Percentiles rank a stretch among this genome's conserved stretches.
Evolutionary conservation across 2,797 vertebrate species (phyloP).

Genomic region (Pseudochromis fuscus): DNA sequence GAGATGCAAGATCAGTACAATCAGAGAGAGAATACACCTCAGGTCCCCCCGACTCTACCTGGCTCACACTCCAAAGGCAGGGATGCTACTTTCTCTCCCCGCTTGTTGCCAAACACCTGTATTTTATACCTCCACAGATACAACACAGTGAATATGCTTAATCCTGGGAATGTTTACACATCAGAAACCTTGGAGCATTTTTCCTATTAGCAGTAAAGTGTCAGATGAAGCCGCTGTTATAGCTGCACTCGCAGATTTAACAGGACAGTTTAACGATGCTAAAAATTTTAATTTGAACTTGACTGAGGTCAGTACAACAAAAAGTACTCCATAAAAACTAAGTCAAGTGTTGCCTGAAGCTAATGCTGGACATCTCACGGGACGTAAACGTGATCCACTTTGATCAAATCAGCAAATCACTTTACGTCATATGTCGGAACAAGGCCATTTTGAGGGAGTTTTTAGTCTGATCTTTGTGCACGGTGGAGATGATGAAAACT

Average conservation of each 20-base stretch:
- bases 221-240: conserved; percentile 28
- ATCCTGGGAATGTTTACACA: conserved; percentile 74
- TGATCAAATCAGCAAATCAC: conserved; percentile 48
- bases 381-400: conserved; percentile 55
- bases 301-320: conserved; percentile 44
- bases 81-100: conserved; percentile 53
- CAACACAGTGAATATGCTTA: conserved; percentile 54
- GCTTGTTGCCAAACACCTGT: conserved; percentile 67
- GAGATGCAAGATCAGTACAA: conserved; percentile 78
- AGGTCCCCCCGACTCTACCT: conserved; percentile 76
- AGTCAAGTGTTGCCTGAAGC: conserved; percentile 60
- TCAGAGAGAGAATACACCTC: conserved; percentile 77
- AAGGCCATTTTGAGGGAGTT: conserved; percentile 54
- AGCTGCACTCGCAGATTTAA: conserved; percentile 47
- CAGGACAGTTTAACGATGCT: conserved; percentile 18
- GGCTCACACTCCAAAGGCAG: conserved; percentile 66
- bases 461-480: conserved; percentile 38
- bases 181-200: conserved; percentile 50
- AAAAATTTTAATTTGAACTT: conserved; percentile 43
- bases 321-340: neutral
- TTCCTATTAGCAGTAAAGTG: conserved; percentile 30
- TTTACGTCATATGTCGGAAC: conserved; percentile 60
- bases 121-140: conserved; percentile 74
- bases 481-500: conserved; percentile 27
- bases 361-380: conserved; percentile 63